phyloP scores from a whole-genome alignment of 2,888 invertebrate genomes.

The Entomobrya proxima region DNA sequence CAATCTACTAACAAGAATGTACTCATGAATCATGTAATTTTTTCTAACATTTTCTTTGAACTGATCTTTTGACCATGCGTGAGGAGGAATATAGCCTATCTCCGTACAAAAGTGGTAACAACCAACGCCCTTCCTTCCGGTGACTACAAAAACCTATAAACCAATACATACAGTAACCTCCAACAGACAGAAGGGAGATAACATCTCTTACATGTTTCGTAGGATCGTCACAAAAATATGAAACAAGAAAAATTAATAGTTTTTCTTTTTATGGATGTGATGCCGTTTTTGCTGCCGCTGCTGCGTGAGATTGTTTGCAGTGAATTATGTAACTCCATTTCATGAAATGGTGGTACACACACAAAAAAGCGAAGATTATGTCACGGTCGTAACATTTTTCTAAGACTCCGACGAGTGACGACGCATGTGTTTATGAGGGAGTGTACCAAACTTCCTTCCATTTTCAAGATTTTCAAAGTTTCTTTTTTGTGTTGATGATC shows the following conservation, averaged over 20 bases:
- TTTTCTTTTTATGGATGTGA: not conserved
- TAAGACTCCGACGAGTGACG: not conserved
- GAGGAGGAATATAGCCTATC: not conserved
- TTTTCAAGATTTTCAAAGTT: not conserved
- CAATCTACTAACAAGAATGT: too few relatives aligned
- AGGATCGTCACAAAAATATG: not conserved
- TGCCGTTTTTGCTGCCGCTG: not conserved
- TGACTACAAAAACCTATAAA: conserved; percentile 16
- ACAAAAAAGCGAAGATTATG: too few relatives aligned
- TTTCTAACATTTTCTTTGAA: not conserved
- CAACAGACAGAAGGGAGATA: conserved; percentile 9
- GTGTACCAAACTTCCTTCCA: not conserved
- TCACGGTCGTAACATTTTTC: not conserved
- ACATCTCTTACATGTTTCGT: not conserved
- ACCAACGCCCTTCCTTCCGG: conserved; percentile 60
- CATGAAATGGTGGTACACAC: not conserved
- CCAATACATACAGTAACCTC: not conserved
- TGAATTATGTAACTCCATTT: not conserved
- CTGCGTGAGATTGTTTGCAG: not conserved
- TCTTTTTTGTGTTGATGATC: too few relatives aligned
- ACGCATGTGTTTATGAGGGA: not conserved
- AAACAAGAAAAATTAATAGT: not conserved
- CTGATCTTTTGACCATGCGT: not conserved
- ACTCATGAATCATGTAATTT: too few relatives aligned
- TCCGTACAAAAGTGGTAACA: conserved; percentile 21